Conservation (phyloP, 2,888 invertebrate species). For the Rhagonycha lutea region DNA sequence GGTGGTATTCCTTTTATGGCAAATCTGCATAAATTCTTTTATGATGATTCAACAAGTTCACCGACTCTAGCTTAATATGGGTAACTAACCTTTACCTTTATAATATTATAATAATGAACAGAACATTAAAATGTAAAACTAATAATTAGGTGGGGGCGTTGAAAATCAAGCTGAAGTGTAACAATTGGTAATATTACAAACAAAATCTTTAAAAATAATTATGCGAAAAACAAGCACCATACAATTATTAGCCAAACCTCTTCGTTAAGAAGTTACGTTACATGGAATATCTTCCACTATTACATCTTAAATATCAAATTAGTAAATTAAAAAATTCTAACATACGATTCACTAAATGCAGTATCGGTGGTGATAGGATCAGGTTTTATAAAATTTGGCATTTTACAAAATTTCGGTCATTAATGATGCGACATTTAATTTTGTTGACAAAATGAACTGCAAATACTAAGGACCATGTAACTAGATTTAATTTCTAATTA, state of each 20-base stretch:
- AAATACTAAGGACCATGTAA: neutral
- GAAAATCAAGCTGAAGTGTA: neutral
- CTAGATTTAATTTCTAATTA: neutral
- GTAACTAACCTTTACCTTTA: neutral
- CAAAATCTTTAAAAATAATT: neutral
- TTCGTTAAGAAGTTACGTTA: neutral
- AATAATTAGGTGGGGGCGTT: neutral
- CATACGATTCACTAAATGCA: conserved; percentile 14
- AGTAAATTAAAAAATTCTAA: neutral
- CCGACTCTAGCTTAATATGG: neutral
- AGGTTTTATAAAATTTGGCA: conserved; percentile 2
- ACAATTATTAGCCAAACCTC: neutral
- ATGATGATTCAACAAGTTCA: neutral
- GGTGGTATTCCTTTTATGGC: neutral
- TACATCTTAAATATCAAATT: neutral
- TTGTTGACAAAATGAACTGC: conserved; percentile 1
- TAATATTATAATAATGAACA: neutral
- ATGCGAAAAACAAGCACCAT: neutral
- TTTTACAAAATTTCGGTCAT: neutral
- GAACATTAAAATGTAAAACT: neutral
- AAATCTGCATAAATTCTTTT: neutral
- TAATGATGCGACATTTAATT: conserved; percentile 6
- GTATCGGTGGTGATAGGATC: neutral
- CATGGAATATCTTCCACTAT: neutral
- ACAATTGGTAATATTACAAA: neutral